Base-by-base conservation (phyloP, 2,797 vertebrate species). In the Heterohyrax brucei region DNA sequence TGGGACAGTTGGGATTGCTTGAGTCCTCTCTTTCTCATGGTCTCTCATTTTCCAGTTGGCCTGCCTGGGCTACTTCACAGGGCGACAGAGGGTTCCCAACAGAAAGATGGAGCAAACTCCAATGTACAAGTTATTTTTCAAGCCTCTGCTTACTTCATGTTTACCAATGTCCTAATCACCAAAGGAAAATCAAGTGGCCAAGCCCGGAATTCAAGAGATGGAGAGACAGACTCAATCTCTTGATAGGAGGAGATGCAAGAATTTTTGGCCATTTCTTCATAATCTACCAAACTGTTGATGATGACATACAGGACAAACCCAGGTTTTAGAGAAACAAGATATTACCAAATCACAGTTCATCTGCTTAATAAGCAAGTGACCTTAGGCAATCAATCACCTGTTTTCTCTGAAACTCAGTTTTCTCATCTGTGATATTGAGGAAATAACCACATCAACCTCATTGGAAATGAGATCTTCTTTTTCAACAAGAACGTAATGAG, bases 221-320 rank as follows among this genome's bases (percentile, higher is more conserved):
- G 9, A n/a, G 30, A 75, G 81, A 94, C 93, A 81, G 50, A 78
- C 19, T 85, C 82, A 89, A 24, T 24, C 21, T 94, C 28, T 88
- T 85, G 5, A 30, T 66, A 48, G 87, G 48, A 75, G 59, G 10
- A 86, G 5, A 44, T 89, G 22, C 50, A 94, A 68, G 10, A 70
- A 95, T 68, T 56, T 70, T 39, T 91, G n/a, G 56, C 24, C 44
- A 80, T 75, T 96, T 96, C 48, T 86, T 78, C 56, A 86, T 62
- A 70, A 61, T 81, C 48, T 78, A 33, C 16, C 70, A 73, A 39
- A 82, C 59, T n/a, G 33, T n/a, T 24, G 39, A 39, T 82, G 61
- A 87, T 87, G 56, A 80, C 61, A 75, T 48, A 76, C n/a, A 33
- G 48, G 83, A 39, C 50, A 92, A 81, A 28, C 81, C 66, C 12